phyloP scores from a whole-genome alignment of 2,888 invertebrate genomes.

The Hymenopus coronatus region DNA sequence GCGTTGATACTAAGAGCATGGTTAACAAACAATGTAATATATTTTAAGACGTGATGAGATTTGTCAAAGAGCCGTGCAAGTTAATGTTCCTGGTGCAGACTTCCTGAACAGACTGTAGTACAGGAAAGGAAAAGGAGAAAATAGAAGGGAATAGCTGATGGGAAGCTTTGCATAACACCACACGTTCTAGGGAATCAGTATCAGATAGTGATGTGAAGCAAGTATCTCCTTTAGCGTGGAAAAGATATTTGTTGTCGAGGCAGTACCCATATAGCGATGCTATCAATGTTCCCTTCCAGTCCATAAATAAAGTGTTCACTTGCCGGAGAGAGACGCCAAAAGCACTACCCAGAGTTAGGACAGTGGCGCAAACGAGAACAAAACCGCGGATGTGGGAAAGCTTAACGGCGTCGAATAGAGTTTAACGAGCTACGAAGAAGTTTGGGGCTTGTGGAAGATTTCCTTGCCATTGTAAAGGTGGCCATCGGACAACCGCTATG shows the following conservation, averaged over 20 bases:
- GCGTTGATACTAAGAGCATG: too few species aligned
- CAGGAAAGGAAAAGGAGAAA: too few species aligned
- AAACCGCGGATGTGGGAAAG: background rate
- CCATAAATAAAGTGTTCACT: background rate
- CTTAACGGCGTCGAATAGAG: background rate
- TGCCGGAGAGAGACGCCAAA: background rate
- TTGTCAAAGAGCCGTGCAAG: too few species aligned
- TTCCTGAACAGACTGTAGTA: too few species aligned
- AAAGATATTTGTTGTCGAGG: background rate
- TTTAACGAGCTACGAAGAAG: background rate
- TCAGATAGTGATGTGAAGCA: background rate
- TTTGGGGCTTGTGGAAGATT: background rate
- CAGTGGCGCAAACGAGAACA: background rate
- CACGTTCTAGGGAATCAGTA: background rate
- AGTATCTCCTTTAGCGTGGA: background rate
- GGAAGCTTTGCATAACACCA: background rate
- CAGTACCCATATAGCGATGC: background rate
- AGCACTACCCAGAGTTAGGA: background rate
- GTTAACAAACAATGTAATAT: too few species aligned
- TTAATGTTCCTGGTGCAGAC: too few species aligned
- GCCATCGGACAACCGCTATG: background rate
- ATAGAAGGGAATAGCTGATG: too few species aligned
- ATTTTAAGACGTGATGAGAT: too few species aligned
- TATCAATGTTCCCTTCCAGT: background rate
- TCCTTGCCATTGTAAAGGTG: background rate